These are phyloP conservation scores for Sarcophaga caerulescens DNA, from an alignment of 2,888 invertebrate species.

Conservation along the genomic window DNA sequence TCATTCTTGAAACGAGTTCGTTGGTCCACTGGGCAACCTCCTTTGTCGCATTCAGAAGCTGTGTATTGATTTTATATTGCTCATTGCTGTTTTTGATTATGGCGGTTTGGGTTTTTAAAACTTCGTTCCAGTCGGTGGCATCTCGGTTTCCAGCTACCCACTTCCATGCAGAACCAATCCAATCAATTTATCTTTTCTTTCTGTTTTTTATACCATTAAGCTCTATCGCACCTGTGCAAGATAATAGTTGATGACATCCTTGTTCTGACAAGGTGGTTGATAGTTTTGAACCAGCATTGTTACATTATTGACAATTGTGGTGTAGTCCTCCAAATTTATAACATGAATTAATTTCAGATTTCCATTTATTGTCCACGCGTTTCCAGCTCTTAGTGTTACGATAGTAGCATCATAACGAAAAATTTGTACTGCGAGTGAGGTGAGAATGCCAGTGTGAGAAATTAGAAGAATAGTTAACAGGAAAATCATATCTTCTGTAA, in stretches of 20 bases:
- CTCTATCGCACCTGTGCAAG: too few relatives aligned
- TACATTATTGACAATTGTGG: neutral
- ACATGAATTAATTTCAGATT: neutral
- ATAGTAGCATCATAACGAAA: neutral
- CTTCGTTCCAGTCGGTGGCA: neutral
- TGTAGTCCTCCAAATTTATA: neutral
- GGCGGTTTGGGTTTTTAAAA: neutral
- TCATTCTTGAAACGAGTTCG: neutral
- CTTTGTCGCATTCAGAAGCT: neutral
- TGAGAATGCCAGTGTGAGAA: neutral
- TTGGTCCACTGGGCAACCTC: neutral
- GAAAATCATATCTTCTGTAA: too few relatives aligned
- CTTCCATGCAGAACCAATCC: neutral
- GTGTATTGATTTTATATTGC: constrained; percentile 9
- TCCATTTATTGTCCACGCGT: neutral
- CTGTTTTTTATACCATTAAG: neutral
- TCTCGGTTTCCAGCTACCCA: neutral
- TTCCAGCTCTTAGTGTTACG: neutral
- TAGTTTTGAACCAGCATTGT: neutral
- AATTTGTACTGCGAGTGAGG: neutral
- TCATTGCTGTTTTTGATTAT: constrained; percentile 21
- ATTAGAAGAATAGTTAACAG: too few relatives aligned
- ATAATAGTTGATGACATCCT: neutral
- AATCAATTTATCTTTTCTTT: neutral
- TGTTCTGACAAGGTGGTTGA: neutral